A percentile compares a stretch with the other conserved stretches of the same genome.
Evolutionary conservation across 2,888 invertebrate species (phyloP).

Genomic region (Fragum sueziense): DNA sequence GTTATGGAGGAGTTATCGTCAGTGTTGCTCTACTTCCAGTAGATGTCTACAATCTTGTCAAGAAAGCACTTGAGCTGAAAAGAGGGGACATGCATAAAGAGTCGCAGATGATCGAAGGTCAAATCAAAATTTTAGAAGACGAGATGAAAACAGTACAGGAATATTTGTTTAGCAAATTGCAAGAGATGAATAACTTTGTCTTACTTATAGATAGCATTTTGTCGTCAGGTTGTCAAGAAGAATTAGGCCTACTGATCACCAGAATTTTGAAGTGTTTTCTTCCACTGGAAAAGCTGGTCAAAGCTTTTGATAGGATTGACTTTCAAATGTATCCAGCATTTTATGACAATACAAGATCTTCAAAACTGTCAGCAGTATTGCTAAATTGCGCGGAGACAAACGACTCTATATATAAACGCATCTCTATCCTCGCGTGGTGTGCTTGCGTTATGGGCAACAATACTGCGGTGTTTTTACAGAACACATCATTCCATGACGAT

Average conservation of each 20-base stretch:
- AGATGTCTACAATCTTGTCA: constrained; percentile 20
- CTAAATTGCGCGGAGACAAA: constrained; percentile 17
- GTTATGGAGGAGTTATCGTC: constrained; percentile 10
- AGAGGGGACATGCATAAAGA: not conserved
- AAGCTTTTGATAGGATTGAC: constrained; percentile 15
- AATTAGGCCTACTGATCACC: not conserved
- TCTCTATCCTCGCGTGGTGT: constrained; percentile 14
- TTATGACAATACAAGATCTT: not conserved
- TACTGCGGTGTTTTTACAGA: constrained; percentile 23
- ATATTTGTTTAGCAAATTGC: not conserved
- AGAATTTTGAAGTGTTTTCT: constrained; percentile 20
- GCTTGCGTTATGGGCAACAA: constrained; percentile 17
- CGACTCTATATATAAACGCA: constrained; percentile 9
- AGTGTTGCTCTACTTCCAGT: constrained; percentile 17
- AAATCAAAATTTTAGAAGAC: constrained; percentile 1
- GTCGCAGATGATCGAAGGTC: not conserved
- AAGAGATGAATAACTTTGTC: constrained; percentile 20
- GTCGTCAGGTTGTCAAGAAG: not conserved
- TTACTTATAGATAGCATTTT: constrained; percentile 11
- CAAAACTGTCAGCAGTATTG: not conserved
- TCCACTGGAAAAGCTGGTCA: not conserved
- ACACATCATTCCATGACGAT: constrained; percentile 13
- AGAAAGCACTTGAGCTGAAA: not conserved
- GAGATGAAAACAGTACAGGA: not conserved
- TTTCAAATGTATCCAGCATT: not conserved